Evolutionary conservation across 2,888 invertebrate genomes (phyloP).

Genomic region (Ormyrus rosae): DNA sequence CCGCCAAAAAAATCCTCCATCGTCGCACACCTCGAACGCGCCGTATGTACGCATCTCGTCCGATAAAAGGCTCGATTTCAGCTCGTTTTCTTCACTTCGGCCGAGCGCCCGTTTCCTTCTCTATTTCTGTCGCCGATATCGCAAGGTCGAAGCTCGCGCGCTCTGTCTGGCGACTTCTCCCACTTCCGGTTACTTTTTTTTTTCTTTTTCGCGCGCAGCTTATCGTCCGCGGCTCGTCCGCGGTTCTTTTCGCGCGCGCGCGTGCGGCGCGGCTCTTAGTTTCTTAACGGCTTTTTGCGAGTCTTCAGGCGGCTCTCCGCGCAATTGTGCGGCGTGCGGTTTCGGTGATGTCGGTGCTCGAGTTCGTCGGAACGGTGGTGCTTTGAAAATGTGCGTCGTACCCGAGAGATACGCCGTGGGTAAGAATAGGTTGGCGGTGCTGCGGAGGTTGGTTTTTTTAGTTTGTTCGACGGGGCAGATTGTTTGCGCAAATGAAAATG

Average conservation of each 20-base stretch:
- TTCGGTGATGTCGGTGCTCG: not conserved
- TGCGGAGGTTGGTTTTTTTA: not conserved
- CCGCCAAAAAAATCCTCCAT: not conserved
- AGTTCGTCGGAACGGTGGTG: not conserved
- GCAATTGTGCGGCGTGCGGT: not conserved
- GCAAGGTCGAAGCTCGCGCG: constrained; percentile 1
- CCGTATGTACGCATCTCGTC: constrained; percentile 31
- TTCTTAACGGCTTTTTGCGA: constrained; percentile 42
- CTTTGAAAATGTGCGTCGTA: not conserved
- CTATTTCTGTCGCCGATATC: not conserved
- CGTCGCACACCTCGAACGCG: not conserved
- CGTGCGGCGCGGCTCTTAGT: constrained; percentile 9
- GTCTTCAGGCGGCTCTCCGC: not conserved
- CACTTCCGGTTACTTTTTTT: constrained; percentile 32
- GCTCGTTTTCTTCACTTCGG: constrained; percentile 49
- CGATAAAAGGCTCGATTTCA: constrained; percentile 58
- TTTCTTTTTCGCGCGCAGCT: not conserved
- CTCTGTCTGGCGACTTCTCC: constrained; percentile 21
- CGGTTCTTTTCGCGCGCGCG: constrained; percentile 13
- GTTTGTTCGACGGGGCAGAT: not conserved
- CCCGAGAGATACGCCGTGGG: not conserved
- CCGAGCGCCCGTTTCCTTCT: not conserved
- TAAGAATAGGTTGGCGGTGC: not conserved
- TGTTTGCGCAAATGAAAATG: not conserved
- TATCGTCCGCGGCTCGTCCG: not conserved